Conservation (phyloP, 2,888 invertebrate genomes). For the Andrena flavipes region DNA sequence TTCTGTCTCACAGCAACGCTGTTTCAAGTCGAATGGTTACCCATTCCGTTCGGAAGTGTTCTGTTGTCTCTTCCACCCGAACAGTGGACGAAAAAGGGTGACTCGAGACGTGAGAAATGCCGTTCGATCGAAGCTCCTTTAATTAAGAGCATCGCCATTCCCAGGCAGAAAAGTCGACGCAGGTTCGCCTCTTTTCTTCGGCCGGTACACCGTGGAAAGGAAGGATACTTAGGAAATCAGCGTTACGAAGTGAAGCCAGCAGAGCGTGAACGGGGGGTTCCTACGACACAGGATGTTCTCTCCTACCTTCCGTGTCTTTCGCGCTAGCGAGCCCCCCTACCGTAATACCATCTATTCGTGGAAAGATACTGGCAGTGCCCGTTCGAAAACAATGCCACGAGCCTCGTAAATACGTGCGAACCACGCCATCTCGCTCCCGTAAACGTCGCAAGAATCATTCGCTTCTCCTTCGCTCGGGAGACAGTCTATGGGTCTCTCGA, state of each 20-base stretch:
- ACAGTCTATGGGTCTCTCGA: background rate
- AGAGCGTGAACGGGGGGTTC: slow-evolving; percentile 77
- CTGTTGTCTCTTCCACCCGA: background rate
- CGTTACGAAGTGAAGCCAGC: slow-evolving; percentile 80
- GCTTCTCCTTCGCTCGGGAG: background rate
- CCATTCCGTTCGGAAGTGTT: background rate
- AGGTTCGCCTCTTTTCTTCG: slow-evolving; percentile 17
- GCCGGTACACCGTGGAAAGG: slow-evolving; percentile 62
- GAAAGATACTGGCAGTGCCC: slow-evolving; percentile 70
- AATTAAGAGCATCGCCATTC: slow-evolving; percentile 61
- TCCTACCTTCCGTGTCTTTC: slow-evolving; percentile 78
- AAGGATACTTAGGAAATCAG: slow-evolving; percentile 81
- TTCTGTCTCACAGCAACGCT: background rate
- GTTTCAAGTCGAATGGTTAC: background rate
- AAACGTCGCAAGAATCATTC: background rate
- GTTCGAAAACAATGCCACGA: slow-evolving; percentile 63
- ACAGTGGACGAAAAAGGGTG: slow-evolving; percentile 15
- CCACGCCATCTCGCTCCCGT: slow-evolving; percentile 5
- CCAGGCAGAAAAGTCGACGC: slow-evolving; percentile 37
- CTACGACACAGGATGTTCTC: slow-evolving; percentile 78
- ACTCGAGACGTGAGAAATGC: slow-evolving; percentile 48
- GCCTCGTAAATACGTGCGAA: slow-evolving; percentile 67
- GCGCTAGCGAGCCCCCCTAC: slow-evolving; percentile 60
- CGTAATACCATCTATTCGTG: slow-evolving; percentile 73
- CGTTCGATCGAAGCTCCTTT: slow-evolving; percentile 46